phyloP scores from a whole-genome alignment of 2,888 invertebrate genomes.

The Cerastis rubricosa region DNA sequence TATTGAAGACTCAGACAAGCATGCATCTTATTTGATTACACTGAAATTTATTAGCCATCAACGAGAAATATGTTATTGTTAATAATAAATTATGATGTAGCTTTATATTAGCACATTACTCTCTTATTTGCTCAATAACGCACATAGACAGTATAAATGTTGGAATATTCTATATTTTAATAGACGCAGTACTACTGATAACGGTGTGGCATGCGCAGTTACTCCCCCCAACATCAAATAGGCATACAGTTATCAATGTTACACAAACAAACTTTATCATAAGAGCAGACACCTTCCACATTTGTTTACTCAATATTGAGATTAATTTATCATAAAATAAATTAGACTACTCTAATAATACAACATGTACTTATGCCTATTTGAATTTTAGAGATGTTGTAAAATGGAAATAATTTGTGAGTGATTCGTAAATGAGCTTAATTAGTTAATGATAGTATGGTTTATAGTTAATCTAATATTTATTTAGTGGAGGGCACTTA shows the following conservation, averaged over 20 bases:
- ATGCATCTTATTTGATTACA: neutral
- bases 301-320: constrained; percentile 62
- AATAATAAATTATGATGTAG: neutral
- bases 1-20: neutral
- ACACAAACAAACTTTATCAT: constrained; percentile 74
- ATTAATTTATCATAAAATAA: constrained; percentile 44
- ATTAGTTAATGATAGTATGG: neutral
- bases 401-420: neutral
- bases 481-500: no score
- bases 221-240: constrained; percentile 57
- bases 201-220: constrained; percentile 2
- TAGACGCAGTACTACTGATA: constrained; percentile 35
- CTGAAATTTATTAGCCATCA: constrained; percentile 12
- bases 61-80: neutral
- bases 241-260: constrained; percentile 67
- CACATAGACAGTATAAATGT: constrained; percentile 1
- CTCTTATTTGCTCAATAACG: neutral
- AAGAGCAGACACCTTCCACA: constrained; percentile 62
- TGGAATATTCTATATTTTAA: constrained; percentile 16
- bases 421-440: neutral
- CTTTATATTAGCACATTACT: constrained; percentile 6
- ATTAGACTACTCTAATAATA: constrained; percentile 1
- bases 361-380: neutral
- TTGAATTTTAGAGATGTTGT: neutral
- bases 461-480: no score